These are phyloP conservation scores for Arrhopalites spinosus DNA, from an alignment of 2,888 invertebrate species.

Conservation along the genomic window DNA sequence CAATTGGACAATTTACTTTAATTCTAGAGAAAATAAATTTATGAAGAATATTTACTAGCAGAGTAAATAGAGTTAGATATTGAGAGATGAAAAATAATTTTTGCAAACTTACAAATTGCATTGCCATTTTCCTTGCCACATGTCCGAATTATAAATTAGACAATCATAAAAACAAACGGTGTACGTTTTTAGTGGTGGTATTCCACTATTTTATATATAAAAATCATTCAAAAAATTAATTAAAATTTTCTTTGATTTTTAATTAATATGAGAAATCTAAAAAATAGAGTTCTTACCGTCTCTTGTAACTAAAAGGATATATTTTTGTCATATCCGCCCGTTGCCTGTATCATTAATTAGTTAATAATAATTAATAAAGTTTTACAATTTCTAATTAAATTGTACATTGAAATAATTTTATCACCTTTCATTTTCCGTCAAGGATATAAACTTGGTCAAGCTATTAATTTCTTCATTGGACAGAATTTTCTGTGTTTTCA, in stretches of 20 bases:
- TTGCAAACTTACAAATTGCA: constrained; percentile 33
- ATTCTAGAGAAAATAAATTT: constrained; percentile 1
- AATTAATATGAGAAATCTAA: no score
- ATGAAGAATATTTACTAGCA: neutral
- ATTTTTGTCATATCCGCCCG: neutral
- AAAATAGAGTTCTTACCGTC: no score
- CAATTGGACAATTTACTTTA: constrained; percentile 19
- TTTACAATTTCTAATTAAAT: no score
- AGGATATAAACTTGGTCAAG: neutral
- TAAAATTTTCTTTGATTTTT: no score
- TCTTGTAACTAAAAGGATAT: constrained; percentile 10
- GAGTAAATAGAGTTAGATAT: neutral
- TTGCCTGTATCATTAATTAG: neutral
- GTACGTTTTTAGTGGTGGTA: constrained; percentile 10
- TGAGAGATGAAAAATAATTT: neutral
- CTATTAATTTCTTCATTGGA: constrained; percentile 72
- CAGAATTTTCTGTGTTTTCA: constrained; percentile 73
- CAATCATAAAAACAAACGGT: constrained; percentile 24
- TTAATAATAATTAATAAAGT: neutral
- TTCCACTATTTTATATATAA: no score
- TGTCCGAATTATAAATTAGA: constrained; percentile 32
- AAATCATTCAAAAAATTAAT: no score
- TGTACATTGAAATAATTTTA: neutral
- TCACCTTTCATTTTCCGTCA: constrained; percentile 7
- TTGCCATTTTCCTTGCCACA: constrained; percentile 28